Conservation (phyloP, 2,888 invertebrate species). For the Pristionchus maxplancki region DNA sequence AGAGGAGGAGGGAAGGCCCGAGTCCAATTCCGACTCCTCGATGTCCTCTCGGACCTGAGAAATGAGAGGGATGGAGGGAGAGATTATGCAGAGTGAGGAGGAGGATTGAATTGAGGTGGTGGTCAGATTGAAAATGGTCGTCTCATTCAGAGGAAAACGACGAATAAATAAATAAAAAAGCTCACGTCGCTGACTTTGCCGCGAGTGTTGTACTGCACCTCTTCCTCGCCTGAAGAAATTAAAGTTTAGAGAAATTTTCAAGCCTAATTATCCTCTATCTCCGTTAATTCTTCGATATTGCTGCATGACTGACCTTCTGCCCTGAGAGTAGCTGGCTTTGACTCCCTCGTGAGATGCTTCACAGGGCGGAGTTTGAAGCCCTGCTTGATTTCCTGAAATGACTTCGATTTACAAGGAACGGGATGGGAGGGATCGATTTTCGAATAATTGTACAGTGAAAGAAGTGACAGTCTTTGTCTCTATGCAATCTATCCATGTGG, state of each 20-base stretch:
- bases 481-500: not conserved
- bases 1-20: constrained; percentile 48
- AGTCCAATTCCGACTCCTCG: constrained; percentile 26
- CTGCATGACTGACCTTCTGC: constrained; percentile 8
- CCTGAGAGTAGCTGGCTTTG: not conserved
- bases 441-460: not conserved
- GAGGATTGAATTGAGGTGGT: not conserved
- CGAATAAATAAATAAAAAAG: not conserved
- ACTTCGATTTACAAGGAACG: not conserved
- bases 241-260: too few species aligned
- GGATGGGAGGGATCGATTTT: not conserved
- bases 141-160: too few species aligned
- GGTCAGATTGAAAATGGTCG: too few species aligned
- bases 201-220: not conserved
- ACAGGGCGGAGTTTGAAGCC: constrained; percentile 49
- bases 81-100: not conserved
- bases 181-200: constrained; percentile 18
- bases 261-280: too few species aligned
- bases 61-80: constrained; percentile 9
- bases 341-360: constrained; percentile 24
- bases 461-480: not conserved
- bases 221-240: constrained; percentile 1
- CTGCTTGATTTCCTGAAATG: constrained; percentile 43
- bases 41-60: constrained; percentile 2
- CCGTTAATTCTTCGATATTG: not conserved